Evolutionary conservation across 2,888 invertebrate genomes (phyloP).

Genomic region (Tipula unca): DNA sequence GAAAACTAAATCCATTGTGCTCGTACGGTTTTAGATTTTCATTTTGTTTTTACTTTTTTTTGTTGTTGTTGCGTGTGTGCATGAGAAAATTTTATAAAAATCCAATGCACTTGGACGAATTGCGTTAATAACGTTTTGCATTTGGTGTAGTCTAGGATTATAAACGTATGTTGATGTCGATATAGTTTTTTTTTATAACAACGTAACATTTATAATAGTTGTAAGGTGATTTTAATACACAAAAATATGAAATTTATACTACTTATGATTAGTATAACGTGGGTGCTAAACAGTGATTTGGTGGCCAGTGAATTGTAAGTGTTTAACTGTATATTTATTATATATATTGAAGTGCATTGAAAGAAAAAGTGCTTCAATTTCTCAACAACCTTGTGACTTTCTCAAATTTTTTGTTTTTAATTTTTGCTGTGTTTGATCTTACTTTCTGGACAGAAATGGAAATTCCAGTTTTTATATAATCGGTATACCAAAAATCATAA

Average conservation of each 20-base stretch:
- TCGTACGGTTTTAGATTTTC: background rate
- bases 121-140: background rate
- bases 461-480: background rate
- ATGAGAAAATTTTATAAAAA: background rate
- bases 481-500: background rate
- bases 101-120: background rate
- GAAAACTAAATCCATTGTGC: background rate
- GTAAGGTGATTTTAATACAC: background rate
- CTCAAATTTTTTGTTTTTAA: background rate
- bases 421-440: background rate
- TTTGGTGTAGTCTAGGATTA: background rate
- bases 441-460: background rate
- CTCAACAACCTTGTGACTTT: constrained; percentile 14
- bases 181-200: background rate
- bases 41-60: background rate
- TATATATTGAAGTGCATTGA: background rate
- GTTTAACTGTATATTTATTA: background rate
- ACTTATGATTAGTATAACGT: background rate
- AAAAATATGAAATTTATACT: background rate
- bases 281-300: background rate
- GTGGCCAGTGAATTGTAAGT: background rate
- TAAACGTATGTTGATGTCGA: background rate
- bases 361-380: background rate
- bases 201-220: background rate
- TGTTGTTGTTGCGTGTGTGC: too few species aligned